phyloP scores from a whole-genome alignment of 2,888 invertebrate species.

The Drosophila mimetica region DNA sequence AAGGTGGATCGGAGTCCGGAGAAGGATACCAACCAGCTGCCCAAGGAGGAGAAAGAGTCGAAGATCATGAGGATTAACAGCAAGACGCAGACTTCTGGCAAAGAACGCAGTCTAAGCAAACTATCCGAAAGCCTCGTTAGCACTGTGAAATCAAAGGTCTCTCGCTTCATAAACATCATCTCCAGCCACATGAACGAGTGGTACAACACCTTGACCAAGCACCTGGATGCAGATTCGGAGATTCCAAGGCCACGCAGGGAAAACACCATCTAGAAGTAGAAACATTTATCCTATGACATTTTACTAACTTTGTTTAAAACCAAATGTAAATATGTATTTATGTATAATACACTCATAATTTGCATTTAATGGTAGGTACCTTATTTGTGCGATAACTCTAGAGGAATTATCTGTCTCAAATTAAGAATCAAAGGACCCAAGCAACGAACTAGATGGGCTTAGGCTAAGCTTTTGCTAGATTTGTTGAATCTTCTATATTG shows the following conservation, averaged over 20 bases:
- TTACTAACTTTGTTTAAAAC: background rate
- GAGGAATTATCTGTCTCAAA: conserved; percentile 16
- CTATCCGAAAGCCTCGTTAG: conserved; percentile 63
- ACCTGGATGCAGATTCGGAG: conserved; percentile 44
- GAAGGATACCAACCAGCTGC: background rate
- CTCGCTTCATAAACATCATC: conserved; percentile 76
- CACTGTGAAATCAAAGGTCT: conserved; percentile 73
- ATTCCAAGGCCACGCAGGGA: background rate
- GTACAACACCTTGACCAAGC: conserved; percentile 77
- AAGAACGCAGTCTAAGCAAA: conserved; percentile 18
- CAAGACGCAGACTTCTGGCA: background rate
- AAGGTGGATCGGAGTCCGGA: conserved; percentile 41
- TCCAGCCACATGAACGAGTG: conserved; percentile 80
- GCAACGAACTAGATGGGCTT: conserved; percentile 19
- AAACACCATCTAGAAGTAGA: conserved; percentile 49
- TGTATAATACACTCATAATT: conserved; percentile 35
- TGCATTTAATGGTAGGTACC: background rate
- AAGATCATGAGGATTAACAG: conserved; percentile 55
- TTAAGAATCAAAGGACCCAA: conserved; percentile 6
- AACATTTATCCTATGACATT: background rate
- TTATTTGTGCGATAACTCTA: conserved; percentile 24
- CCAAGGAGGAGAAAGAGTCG: conserved; percentile 34
- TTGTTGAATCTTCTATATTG: background rate
- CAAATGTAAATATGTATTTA: conserved; percentile 69
- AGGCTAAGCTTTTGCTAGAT: conserved; percentile 21